Percentiles rank a stretch among this genome's conserved stretches.
phyloP scores from a whole-genome alignment of 2,888 invertebrate genomes.

The Pristionchus exspectatus region DNA sequence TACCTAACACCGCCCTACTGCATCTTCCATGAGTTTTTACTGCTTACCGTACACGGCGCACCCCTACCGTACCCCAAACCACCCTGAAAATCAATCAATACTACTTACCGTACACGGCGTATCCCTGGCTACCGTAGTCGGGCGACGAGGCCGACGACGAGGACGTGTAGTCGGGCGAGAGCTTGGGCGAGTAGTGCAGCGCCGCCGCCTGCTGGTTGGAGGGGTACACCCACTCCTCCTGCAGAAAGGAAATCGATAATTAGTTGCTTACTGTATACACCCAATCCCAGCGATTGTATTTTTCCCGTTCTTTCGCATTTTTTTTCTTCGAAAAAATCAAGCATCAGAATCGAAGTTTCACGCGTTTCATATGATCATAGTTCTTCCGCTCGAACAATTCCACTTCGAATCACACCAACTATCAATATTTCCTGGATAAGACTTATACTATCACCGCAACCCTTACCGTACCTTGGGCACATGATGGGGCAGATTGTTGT shows the following conservation, averaged over 20 bases:
- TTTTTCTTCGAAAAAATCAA: too few species aligned
- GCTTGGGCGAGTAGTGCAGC: slow-evolving; percentile 16
- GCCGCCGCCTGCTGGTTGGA: background rate
- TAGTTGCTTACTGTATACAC: background rate
- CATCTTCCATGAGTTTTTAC: too few species aligned
- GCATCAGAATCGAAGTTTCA: too few species aligned
- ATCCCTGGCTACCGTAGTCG: slow-evolving; percentile 28
- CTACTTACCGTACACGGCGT: slow-evolving; percentile 30
- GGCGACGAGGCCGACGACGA: slow-evolving; percentile 45
- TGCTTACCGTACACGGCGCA: background rate
- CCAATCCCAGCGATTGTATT: background rate
- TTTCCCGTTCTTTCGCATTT: too few species aligned
- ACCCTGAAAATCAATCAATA: background rate
- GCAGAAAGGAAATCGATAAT: background rate
- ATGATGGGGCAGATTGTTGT: slow-evolving; percentile 32
- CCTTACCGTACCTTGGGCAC: background rate
- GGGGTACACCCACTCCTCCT: slow-evolving; percentile 41
- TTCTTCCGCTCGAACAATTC: too few species aligned
- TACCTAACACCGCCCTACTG: too few species aligned
- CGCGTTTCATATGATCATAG: too few species aligned
- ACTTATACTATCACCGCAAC: too few species aligned
- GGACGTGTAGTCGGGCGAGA: slow-evolving; percentile 46
- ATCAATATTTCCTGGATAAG: too few species aligned
- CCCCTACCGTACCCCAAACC: background rate
- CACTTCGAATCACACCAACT: too few species aligned